Evolutionary conservation across 1,140 invertebrate genomes (phyloP).

Genomic region (Sarcophaga bullata): DNA sequence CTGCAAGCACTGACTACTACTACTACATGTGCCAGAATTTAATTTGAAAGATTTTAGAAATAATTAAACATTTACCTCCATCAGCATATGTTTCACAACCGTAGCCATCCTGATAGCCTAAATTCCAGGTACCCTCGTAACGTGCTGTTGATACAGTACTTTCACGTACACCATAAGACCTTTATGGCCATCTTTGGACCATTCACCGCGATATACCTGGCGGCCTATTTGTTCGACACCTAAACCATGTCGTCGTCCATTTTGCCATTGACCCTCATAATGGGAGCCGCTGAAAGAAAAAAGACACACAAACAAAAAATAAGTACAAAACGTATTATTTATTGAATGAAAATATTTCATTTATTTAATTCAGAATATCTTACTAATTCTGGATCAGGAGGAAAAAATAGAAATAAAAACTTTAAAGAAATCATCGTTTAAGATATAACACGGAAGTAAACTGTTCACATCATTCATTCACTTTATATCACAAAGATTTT

Average conservation of each 20-base stretch:
- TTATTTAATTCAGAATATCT: too few relatives aligned
- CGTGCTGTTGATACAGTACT: conserved; percentile 94
- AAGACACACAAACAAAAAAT: background rate
- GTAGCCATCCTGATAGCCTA: conserved; percentile 98
- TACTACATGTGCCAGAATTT: too few relatives aligned
- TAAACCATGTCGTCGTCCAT: conserved; percentile 96
- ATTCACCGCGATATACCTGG: conserved; percentile 98
- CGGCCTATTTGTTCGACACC: conserved; percentile 96
- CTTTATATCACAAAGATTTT: too few relatives aligned
- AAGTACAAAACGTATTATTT: background rate
- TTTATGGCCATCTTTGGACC: conserved; percentile 99
- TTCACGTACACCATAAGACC: conserved; percentile 96
- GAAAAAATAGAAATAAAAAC: background rate
- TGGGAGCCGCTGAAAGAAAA: conserved; percentile 85
- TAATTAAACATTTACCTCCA: conserved; percentile 81
- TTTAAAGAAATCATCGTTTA: too few relatives aligned
- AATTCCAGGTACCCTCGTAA: conserved; percentile 99
- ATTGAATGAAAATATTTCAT: too few relatives aligned
- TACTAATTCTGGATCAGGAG: background rate
- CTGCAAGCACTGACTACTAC: too few relatives aligned
- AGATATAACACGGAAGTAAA: background rate
- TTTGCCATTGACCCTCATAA: conserved; percentile 99
- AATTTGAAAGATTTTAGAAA: too few relatives aligned
- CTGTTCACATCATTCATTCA: too few relatives aligned
- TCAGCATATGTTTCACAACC: conserved; percentile 99